Percentiles rank a stretch among this genome's conserved stretches.
phyloP scores from a whole-genome alignment of 1,140 invertebrate genomes.

The Prorops nasuta region DNA sequence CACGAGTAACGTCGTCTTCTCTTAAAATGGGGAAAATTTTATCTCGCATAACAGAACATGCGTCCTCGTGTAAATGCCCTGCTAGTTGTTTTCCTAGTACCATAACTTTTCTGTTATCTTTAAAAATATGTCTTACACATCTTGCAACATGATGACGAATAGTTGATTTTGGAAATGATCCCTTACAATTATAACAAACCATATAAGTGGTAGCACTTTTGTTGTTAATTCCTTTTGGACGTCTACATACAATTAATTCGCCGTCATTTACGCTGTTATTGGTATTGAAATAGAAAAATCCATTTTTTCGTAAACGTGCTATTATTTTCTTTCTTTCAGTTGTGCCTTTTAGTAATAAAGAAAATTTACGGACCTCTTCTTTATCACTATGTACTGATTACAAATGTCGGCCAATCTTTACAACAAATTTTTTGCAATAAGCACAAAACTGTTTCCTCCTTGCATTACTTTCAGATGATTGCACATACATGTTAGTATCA shows the following conservation, averaged over 20 bases:
- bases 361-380: conserved; percentile 13
- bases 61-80: conserved; percentile 10
- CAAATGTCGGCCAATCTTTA: conserved; percentile 15
- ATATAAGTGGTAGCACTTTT: conserved; percentile 7
- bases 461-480: no score
- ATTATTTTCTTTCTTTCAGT: conserved; percentile 12
- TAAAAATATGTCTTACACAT: conserved; percentile 4
- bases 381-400: conserved; percentile 12
- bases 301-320: conserved; percentile 7
- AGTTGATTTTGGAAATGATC: conserved; percentile 10
- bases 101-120: conserved; percentile 1
- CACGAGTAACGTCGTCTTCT: conserved; percentile 14
- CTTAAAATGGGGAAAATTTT: conserved; percentile 13
- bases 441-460: conserved; percentile 14
- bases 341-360: conserved; percentile 3
- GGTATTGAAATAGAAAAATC: conserved; percentile 14
- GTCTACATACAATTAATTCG: conserved; percentile 11
- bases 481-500: no score
- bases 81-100: not conserved
- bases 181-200: conserved; percentile 16
- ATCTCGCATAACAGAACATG: conserved; percentile 5
- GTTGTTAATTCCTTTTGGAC: conserved; percentile 6
- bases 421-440: conserved; percentile 15
- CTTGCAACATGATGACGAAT: conserved; percentile 12
- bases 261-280: conserved; percentile 6